phyloP scores from a whole-genome alignment of 2,888 invertebrate genomes.

The Catocala sponsa region DNA sequence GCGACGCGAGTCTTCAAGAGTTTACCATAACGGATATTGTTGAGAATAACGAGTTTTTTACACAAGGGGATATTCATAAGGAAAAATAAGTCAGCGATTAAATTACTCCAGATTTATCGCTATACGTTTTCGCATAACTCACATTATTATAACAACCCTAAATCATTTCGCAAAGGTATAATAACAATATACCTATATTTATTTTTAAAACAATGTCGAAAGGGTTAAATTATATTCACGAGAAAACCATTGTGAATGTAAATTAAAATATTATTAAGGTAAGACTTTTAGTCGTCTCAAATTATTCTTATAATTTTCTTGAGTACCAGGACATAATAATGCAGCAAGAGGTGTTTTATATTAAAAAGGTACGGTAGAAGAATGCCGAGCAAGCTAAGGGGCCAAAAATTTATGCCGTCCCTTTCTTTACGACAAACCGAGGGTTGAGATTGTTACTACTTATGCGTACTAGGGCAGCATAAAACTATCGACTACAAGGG shows the following conservation, averaged over 20 bases:
- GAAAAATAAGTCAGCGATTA: constrained; percentile 39
- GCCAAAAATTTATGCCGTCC: constrained; percentile 13
- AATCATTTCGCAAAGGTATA: background rate
- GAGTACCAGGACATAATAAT: constrained; percentile 36
- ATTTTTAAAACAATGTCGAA: background rate
- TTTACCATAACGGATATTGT: constrained; percentile 54
- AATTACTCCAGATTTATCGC: constrained; percentile 35
- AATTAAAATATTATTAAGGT: constrained; percentile 23
- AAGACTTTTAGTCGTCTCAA: constrained; percentile 27
- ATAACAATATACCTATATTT: background rate
- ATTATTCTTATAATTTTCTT: constrained; percentile 56
- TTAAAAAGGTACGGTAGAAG: constrained; percentile 4
- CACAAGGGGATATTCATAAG: constrained; percentile 35
- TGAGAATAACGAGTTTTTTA: constrained; percentile 52
- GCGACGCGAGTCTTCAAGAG: constrained; percentile 47
- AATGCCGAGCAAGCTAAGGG: constrained; percentile 8
- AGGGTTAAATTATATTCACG: background rate
- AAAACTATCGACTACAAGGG: constrained; percentile 13
- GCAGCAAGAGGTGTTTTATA: constrained; percentile 26
- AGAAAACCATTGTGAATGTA: background rate
- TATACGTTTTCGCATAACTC: constrained; percentile 11
- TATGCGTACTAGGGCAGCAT: constrained; percentile 10
- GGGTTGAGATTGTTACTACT: constrained; percentile 4
- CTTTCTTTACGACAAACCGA: constrained; percentile 19
- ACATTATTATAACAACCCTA: background rate